phyloP scores from a whole-genome alignment of 2,888 invertebrate genomes.

The Drosophila ezoana region DNA sequence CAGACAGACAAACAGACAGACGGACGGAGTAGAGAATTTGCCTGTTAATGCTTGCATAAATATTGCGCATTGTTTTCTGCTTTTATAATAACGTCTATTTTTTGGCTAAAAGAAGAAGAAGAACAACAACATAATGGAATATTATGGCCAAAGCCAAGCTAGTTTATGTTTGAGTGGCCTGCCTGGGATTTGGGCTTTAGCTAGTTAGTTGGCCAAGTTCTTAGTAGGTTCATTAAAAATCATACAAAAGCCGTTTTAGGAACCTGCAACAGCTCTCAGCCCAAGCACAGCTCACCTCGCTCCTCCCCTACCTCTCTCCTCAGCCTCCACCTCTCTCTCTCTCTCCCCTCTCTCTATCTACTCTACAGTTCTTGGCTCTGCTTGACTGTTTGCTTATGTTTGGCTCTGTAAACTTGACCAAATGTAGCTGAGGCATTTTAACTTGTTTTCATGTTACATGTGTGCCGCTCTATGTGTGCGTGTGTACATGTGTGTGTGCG shows the following conservation, averaged over 20 bases:
- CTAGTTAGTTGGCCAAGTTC: constrained; percentile 50
- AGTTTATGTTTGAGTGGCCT: constrained; percentile 50
- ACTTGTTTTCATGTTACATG: constrained; percentile 73
- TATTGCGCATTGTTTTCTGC: constrained; percentile 68
- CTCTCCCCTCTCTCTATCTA: background rate
- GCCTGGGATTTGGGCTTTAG: constrained; percentile 16
- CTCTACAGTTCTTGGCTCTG: constrained; percentile 32
- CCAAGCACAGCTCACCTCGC: background rate
- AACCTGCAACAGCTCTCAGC: constrained; percentile 45
- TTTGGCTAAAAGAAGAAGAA: background rate
- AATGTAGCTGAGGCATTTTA: constrained; percentile 76
- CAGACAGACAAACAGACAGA: constrained; percentile 9
- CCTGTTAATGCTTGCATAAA: constrained; percentile 73
- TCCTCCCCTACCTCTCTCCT: background rate
- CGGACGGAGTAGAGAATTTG: constrained; percentile 34
- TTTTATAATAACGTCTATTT: constrained; percentile 36
- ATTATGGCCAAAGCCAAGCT: constrained; percentile 50
- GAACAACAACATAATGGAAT: constrained; percentile 33
- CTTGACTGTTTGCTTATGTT: constrained; percentile 31
- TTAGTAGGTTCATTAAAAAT: constrained; percentile 77
- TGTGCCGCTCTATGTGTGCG: constrained; percentile 3
- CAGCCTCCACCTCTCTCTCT: background rate
- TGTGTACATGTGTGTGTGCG: constrained; percentile 11
- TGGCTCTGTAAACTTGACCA: constrained; percentile 71
- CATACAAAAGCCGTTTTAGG: constrained; percentile 53